Evolutionary conservation across 1,140 invertebrate genomes (phyloP), one percentile per base, ranked within the genome.

Genomic region (Microplitis mediator): DNA sequence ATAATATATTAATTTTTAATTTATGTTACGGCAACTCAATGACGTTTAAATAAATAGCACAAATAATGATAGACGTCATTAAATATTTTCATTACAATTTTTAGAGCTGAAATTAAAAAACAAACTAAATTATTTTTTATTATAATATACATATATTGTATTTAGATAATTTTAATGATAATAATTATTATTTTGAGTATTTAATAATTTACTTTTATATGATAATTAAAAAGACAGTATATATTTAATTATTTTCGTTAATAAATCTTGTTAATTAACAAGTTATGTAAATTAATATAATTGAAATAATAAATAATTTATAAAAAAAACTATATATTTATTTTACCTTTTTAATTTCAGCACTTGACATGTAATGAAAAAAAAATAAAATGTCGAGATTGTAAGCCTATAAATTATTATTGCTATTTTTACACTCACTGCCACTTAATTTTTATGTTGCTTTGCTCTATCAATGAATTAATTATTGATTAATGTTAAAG

Each of bases 341-440:
- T 75, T 78, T 75, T 69, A 74, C 75, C 76, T 67, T 16, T 69
- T 67, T 64, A 23, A 74, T 61, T 78, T 79, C 78, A 79, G 77
- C 75, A 78, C 77, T 79, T 78, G 70, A 68, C 13, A 56, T 39
- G 13, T 35, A 11, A 31, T 68, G 50, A 39, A 56, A 68, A 67
- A 51, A 52, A 51, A 67, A 67, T 23, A 23, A 23, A 36, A 51
- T 56, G 52, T 56, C 14, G 4, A 56, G 16, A 35, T 16, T 45
- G 39, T 45, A 45, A 45, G 11, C 6, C 39, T 9, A 45, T 45
- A 45, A 45, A 54, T 14, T 4, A n/a, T 54, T 14, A 54, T 54
- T 54, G 52, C 52, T 54, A 5, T 4, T 54, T 2, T 54, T 54
- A 16, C 2, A 16, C 16, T 54, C n/a, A 54, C 52, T 54, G 52